phyloP scores from a whole-genome alignment of 2,888 invertebrate genomes.

The Heteromyza rotundicornis region DNA sequence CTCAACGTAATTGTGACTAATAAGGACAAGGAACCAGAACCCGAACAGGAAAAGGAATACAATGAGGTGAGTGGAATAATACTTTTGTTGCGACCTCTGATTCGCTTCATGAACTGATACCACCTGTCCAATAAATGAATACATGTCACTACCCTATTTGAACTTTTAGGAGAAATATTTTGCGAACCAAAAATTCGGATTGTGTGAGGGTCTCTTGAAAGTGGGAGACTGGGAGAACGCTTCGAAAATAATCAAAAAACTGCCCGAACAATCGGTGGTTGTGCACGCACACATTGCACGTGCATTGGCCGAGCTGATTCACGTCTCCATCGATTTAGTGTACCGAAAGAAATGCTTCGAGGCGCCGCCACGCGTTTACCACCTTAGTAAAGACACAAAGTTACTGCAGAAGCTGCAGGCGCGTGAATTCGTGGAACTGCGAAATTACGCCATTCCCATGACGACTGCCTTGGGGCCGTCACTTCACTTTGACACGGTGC shows the following conservation, averaged over 20 bases:
- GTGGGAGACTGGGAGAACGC: slow-evolving; percentile 93
- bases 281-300: slow-evolving; percentile 79
- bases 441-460: slow-evolving; percentile 83
- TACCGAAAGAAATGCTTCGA: slow-evolving; percentile 79
- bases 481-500: slow-evolving; percentile 82
- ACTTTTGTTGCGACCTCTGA: too few relatives aligned
- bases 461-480: slow-evolving; percentile 85
- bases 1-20: slow-evolving; percentile 82
- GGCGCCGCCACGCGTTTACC: slow-evolving; percentile 69
- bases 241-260: slow-evolving; percentile 75
- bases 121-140: too few relatives aligned
- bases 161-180: slow-evolving; percentile 51
- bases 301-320: slow-evolving; percentile 80
- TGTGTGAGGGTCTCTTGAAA: slow-evolving; percentile 86
- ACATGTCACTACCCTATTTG: background rate
- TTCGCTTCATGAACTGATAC: too few relatives aligned
- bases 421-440: slow-evolving; percentile 75
- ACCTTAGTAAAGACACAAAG: slow-evolving; percentile 62
- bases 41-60: slow-evolving; percentile 72
- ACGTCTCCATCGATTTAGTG: slow-evolving; percentile 84
- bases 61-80: slow-evolving; percentile 65
- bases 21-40: slow-evolving; percentile 78
- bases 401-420: slow-evolving; percentile 63
- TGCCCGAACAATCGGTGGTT: slow-evolving; percentile 82
- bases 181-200: slow-evolving; percentile 90